phyloP scores from a whole-genome alignment of 1,140 invertebrate species.

The Aphaenogaster rudis region DNA sequence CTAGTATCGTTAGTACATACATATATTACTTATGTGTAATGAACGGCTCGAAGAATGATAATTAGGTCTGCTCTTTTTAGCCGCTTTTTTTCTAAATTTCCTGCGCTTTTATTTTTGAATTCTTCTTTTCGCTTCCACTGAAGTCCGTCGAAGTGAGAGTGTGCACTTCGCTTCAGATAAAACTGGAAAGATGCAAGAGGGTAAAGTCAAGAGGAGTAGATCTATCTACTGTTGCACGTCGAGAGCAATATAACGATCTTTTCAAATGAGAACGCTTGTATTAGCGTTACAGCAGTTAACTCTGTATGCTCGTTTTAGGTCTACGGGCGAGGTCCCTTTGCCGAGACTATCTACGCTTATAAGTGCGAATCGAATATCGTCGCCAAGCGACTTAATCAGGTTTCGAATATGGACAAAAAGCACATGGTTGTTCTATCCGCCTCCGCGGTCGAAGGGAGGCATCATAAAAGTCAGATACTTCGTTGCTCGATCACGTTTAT shows the following conservation, averaged over 20 bases:
- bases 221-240: neutral
- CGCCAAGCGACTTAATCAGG: neutral
- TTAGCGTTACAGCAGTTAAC: neutral
- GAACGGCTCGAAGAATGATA: neutral
- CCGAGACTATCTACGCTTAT: neutral
- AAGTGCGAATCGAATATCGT: neutral
- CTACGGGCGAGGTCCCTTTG: neutral
- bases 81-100: neutral
- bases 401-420: neutral
- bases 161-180: neutral
- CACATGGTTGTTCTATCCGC: neutral
- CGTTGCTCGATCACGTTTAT: constrained; percentile 30
- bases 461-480: neutral
- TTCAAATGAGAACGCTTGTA: neutral
- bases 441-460: neutral
- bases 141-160: neutral
- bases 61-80: constrained; percentile 32
- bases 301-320: neutral
- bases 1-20: constrained; percentile 22
- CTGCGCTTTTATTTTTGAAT: neutral
- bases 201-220: neutral
- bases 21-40: neutral
- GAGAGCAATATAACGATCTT: neutral
- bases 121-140: neutral
- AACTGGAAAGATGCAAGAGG: neutral